Evolutionary conservation across 2,113 vertebrate species (phyloP).

Genomic region (Litocranius walleri): DNA sequence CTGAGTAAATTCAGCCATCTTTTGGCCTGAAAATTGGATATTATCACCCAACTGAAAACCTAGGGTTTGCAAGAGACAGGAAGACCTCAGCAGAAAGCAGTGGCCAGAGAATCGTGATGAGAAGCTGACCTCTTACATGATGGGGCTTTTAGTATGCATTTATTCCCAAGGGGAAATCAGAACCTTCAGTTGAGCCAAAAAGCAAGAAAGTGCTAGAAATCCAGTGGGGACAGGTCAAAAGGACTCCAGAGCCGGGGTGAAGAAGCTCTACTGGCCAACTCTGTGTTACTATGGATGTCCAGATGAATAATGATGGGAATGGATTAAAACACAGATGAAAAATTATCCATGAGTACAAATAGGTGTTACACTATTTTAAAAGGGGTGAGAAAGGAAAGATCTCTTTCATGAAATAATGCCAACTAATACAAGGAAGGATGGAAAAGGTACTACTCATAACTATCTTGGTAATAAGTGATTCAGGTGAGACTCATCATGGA

Average conservation of each 20-base stretch:
- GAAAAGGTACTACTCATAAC: not conserved
- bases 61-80: not conserved
- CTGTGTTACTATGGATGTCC: not conserved
- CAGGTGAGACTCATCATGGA: not conserved
- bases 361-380: not conserved
- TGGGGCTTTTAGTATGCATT: not conserved
- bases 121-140: not conserved
- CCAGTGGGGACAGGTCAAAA: not conserved
- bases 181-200: not conserved
- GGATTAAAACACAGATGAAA: not conserved
- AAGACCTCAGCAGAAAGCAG: not conserved
- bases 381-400: not conserved
- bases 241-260: not conserved
- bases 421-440: not conserved
- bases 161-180: not conserved
- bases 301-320: not conserved
- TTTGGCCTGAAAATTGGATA: constrained; percentile 6
- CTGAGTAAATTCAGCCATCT: constrained; percentile 30
- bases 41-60: not conserved
- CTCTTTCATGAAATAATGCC: not conserved
- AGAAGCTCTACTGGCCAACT: not conserved
- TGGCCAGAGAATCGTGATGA: rapidly evolving
- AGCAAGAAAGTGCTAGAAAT: not conserved
- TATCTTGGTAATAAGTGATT: not conserved
- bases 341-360: not conserved